Conservation (phyloP, 2,113 vertebrate species). For the Entosphenus tridentatus region DNA sequence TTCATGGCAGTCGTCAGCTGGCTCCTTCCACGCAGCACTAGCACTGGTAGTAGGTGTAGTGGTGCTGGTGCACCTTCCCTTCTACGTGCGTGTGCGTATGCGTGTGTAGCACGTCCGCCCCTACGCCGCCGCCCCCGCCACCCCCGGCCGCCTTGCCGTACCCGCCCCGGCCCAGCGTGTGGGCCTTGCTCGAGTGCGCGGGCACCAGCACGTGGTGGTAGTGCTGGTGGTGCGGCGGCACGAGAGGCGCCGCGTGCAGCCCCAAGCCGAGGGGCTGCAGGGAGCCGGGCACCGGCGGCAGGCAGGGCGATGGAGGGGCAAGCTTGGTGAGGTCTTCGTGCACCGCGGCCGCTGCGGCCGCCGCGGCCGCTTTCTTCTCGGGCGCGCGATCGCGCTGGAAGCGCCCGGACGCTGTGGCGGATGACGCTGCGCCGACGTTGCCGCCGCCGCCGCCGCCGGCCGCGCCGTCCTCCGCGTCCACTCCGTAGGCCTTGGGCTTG, state of each 20-base stretch:
- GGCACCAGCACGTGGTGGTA: no score
- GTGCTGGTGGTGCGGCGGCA: no score
- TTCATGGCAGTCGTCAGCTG: no score
- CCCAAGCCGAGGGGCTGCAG: no score
- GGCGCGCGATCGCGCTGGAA: constrained; percentile 13
- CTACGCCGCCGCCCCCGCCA: background rate
- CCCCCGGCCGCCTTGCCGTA: no score
- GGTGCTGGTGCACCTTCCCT: constrained; percentile 19
- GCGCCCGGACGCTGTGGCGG: constrained; percentile 10
- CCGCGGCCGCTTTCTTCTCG: constrained; percentile 6
- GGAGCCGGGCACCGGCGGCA: no score
- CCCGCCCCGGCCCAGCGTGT: no score
- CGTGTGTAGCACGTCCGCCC: constrained; percentile 13
- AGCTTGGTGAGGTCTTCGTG: constrained; percentile 11
- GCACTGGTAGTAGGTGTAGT: constrained; percentile 24
- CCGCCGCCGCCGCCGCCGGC: background rate
- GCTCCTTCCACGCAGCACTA: constrained; percentile 10
- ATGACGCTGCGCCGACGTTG: constrained; percentile 11
- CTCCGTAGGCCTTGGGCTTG: constrained; percentile 10
- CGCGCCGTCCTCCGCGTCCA: no score
- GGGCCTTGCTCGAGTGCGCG: no score
- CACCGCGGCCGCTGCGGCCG: constrained; percentile 9
- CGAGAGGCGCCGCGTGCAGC: no score
- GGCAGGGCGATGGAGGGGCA: constrained; percentile 12
- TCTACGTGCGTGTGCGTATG: constrained; percentile 22